Base-by-base conservation (phyloP, 2,113 vertebrate genomes). In the Lasiurus cinereus region DNA sequence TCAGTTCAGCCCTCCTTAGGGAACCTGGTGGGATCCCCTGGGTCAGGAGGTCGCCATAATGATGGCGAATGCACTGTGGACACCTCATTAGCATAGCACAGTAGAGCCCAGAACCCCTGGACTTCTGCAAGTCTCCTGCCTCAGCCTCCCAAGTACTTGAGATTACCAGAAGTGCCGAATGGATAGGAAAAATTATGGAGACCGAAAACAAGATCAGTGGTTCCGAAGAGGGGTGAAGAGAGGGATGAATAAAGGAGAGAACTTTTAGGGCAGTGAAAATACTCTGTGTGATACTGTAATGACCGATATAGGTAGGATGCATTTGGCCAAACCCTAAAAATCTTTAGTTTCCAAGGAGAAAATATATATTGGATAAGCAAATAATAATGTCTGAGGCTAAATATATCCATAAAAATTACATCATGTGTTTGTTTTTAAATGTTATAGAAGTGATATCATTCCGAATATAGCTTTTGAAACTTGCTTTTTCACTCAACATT, bases 231-330 rank as follows among this genome's bases (percentile, higher is more conserved):
- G 5, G 14, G 5, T 33, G 19, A 33, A 85, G 10, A 31, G 7
- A 84, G 10, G 19, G 15, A 94, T 16, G 64, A 59, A 70, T 3
- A 69, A 22, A 50, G 21, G 36, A 72, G 39, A 64, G 12, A 66
- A 69, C 22, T 66, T 79, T 54, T 6, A 94, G n/a, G n/a, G 21
- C n/a, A 78, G 50, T 79, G 76, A 88, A 43, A 73, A 93, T 52
- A 73, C 10, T 36, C 66, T n/a, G 43, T 6, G 69, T 52, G 10
- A 24, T 31, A 52, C 7, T 72, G 4, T 4, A 62, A 31, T 70
- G n/a, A 72, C 43, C 33, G 9, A 33, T 16, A 79, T 3, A 62
- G 22, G 24, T 31, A n/a, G 64, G n/a, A 52, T 21, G 64, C 33
- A 79, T n/a, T 52, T 64, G 12, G 59, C 19, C 54, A 80, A 66